Evolutionary conservation across 2,113 vertebrate species (phyloP), one percentile per base, ranked within the genome.

Genomic region (Nyctibius bracteatus): DNA sequence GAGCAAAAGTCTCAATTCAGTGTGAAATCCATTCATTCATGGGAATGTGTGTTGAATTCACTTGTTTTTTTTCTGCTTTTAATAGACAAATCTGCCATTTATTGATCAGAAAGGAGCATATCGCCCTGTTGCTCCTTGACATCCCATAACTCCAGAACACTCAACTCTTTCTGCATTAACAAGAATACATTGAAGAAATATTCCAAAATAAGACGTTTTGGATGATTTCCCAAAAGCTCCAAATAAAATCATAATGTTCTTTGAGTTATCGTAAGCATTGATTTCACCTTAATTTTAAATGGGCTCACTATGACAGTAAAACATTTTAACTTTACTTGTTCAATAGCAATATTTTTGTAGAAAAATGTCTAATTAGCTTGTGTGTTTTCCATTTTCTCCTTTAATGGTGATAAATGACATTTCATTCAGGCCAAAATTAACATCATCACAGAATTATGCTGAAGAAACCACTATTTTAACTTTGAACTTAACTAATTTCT

Each of bases 261-360:
- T 79, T 2, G 0, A 84, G 35, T 39, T 94, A 93, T 75, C 62
- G 52, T 68, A 61, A 92, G 4, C 66, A 83, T 70, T 86, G 86
- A 89, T 91, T 96, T 96, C n/a, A 81, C 77, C 68, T 92, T 94
- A 86, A 84, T 96, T 92, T 81, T 72, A 71, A 91, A 74, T 28
- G 33, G 22, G 16, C 6, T 25, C 8, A 37, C 8, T 49, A 52
- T 62, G 27, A 59, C 33, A 92, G 54, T 52, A 84, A 95, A 89
- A 57, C 30, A 66, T 79, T 95, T 75, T 52, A 86, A 94, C 57
- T 92, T 83, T 71, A 24, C 72, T 63, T 43, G 13, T 61, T 88
- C 70, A 73, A 23, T 77, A 85, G 15, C 41, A 70, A 46, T 72
- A 91, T 72, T 94, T 94, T 96, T 73, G 57, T 19, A 61, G 16